Evolutionary conservation across 2,113 vertebrate species (phyloP).

Genomic region (Syngnathus scovelli): DNA sequence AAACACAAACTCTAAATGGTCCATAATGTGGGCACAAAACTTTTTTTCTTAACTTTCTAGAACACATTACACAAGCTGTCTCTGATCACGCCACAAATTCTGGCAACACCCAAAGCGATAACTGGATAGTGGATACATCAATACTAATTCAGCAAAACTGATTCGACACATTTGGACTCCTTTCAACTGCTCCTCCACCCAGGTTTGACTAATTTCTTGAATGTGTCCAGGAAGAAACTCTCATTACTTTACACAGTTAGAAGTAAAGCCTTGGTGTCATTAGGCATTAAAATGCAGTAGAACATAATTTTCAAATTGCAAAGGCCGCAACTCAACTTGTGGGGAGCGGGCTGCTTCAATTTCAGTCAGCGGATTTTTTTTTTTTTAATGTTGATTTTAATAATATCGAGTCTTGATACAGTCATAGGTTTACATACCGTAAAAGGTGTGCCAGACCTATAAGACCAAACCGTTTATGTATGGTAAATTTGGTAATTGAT

Average conservation of each 20-base stretch:
- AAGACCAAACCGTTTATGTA: too few species aligned
- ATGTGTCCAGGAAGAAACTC: neutral
- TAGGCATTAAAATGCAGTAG: neutral
- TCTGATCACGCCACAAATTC: conserved; percentile 15
- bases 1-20: conserved; percentile 41
- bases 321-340: too few species aligned
- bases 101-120: conserved; percentile 22
- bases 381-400: too few species aligned
- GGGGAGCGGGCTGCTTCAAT: too few species aligned
- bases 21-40: conserved; percentile 45
- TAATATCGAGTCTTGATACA: too few species aligned
- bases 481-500: too few species aligned
- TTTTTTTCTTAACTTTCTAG: conserved; percentile 35
- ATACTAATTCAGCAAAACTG: conserved; percentile 19
- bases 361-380: too few species aligned
- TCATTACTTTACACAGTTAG: neutral
- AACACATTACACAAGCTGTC: conserved; percentile 27
- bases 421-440: too few species aligned
- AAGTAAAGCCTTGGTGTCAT: neutral
- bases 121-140: conserved; percentile 11
- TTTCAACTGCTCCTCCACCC: conserved; percentile 6
- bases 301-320: too few species aligned
- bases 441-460: too few species aligned
- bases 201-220: neutral
- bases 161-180: neutral